Evolutionary conservation across 2,113 vertebrate genomes (phyloP), one percentile per base, ranked within the genome.

Genomic region (Sebastes fasciatus): DNA sequence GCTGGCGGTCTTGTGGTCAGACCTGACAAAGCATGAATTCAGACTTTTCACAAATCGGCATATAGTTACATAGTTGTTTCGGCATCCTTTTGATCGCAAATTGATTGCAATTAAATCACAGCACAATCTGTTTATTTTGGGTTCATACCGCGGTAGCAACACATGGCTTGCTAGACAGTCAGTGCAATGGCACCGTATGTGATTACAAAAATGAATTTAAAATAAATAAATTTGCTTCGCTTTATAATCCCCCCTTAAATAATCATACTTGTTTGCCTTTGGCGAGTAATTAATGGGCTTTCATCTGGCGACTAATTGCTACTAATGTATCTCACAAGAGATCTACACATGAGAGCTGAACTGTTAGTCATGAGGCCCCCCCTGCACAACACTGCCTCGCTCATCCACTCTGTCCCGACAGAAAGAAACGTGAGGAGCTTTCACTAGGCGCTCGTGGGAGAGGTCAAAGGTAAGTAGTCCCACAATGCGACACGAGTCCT

Each of bases 231-330:
- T 34, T 34, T 34, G 34, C 34, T 34, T 34, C 34, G 34, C 34
- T 84, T 85, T 83, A 86, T 84, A 77, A 91, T 90, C 87, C 88
- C 77, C 77, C 77, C 80, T 87, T 82, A 88, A 90, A 92, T 93
- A 83, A 89, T 80, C 90, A 67, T 78, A 79, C 84, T 77, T 82
- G 87, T 90, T 94, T 88, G 90, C 91, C 91, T 88, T 77, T 64
- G 91, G 92, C 84, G 62, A 92, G 80, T 86, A 91, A 93, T 94
- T 94, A 94, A 91, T 91, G 83, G 82, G 81, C 88, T 94, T 92
- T 94, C 88, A 94, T 93, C 84, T 94, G 74, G 73, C 49, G 82
- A 81, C 91, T 94, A 94, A 93, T 94, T 92, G 90, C 88, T 91
- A 55, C 63, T 89, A 92, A 88, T 92, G 84, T 88, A 91, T 93